phyloP scores from a whole-genome alignment of 2,888 invertebrate genomes.

The Ellobium chinense region DNA sequence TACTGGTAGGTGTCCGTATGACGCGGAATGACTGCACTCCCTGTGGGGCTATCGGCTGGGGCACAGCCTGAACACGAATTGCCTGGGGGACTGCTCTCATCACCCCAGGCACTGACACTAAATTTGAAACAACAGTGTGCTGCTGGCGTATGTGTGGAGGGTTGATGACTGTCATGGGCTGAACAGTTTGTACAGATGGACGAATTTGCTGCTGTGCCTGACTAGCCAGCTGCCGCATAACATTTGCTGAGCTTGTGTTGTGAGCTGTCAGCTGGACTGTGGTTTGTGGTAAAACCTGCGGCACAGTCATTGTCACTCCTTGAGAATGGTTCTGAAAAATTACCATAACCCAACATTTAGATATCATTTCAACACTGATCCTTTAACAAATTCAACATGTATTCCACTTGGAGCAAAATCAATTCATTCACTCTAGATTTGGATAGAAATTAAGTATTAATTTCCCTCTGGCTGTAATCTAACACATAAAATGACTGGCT shows the following conservation, averaged over 20 bases:
- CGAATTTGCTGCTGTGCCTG: constrained; percentile 28
- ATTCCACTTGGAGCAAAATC: no score
- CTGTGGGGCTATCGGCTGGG: constrained; percentile 14
- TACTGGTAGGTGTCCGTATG: constrained; percentile 29
- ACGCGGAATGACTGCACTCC: constrained; percentile 44
- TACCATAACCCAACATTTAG: no score
- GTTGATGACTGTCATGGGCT: constrained; percentile 39
- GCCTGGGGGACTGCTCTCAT: constrained; percentile 1
- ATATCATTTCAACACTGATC: no score
- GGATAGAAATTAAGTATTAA: no score
- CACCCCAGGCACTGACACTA: neutral
- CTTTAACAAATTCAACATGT: no score
- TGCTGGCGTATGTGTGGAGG: constrained; percentile 31
- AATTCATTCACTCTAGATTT: no score
- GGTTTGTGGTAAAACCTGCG: constrained; percentile 12
- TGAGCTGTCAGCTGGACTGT: constrained; percentile 14
- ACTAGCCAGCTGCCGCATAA: constrained; percentile 28
- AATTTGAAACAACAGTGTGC: neutral
- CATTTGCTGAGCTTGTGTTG: constrained; percentile 26
- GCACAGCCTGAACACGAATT: neutral
- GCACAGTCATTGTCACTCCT: neutral
- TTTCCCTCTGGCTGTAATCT: no score
- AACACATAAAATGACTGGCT: no score
- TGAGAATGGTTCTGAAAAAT: constrained; percentile 10
- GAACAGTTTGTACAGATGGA: constrained; percentile 11